Conservation (phyloP, 2,797 vertebrate genomes). For the Aulostomus chinensis region DNA sequence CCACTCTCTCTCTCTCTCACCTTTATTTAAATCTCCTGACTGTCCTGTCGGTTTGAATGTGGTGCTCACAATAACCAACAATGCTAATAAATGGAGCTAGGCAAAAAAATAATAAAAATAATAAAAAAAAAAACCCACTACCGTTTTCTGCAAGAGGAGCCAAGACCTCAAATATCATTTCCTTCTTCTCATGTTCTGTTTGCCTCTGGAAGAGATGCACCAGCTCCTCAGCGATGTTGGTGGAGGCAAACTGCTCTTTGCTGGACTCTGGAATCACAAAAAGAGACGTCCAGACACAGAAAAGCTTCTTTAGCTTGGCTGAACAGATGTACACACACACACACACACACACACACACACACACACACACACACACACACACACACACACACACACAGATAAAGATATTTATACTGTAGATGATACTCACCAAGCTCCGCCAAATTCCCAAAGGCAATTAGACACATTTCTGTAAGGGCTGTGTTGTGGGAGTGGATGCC, state of each 20-base stretch:
- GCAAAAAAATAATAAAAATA: background rate
- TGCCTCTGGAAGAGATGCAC: conserved; percentile 97
- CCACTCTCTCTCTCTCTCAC: conserved; percentile 28
- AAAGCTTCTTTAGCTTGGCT: background rate
- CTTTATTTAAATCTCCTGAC: too few relatives aligned
- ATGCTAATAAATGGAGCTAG: too few relatives aligned
- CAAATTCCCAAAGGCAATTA: conserved; percentile 97
- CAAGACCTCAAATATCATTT: conserved; percentile 98
- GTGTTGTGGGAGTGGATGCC: conserved; percentile 94
- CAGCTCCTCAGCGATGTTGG: conserved; percentile 94
- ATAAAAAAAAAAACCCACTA: conserved; percentile 56
- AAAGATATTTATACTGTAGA: too few relatives aligned
- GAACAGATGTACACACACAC: too few relatives aligned
- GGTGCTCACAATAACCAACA: too few relatives aligned
- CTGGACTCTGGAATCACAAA: conserved; percentile 75
- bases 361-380: too few relatives aligned
- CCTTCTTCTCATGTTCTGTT: conserved; percentile 95
- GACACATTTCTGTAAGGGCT: conserved; percentile 98
- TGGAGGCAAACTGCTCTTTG: conserved; percentile 97
- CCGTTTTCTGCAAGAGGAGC: conserved; percentile 98
- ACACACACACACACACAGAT: too few relatives aligned
- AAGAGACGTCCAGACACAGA: background rate
- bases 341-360: too few relatives aligned
- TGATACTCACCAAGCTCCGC: conserved; percentile 92
- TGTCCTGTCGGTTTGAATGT: too few relatives aligned